These are phyloP conservation scores for Gonocerus acuteangulatus DNA, from an alignment of 2,888 invertebrate genomes.

Conservation along the genomic window DNA sequence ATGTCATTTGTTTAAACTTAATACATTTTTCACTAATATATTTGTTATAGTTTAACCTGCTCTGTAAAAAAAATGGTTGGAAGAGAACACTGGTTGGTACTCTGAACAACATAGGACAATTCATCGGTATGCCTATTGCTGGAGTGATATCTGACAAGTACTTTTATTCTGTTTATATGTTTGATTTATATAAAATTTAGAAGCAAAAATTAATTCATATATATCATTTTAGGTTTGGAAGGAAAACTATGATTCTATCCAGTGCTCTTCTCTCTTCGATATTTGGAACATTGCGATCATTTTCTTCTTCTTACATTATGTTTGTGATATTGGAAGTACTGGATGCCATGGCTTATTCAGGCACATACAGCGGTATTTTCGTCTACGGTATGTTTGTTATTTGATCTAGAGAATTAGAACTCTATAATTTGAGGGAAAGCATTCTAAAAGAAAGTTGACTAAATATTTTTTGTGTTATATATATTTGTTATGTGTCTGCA, in stretches of 20 bases:
- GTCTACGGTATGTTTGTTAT: slow-evolving; percentile 53
- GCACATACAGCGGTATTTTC: slow-evolving; percentile 64
- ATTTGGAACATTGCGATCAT: slow-evolving; percentile 60
- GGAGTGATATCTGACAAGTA: slow-evolving; percentile 57
- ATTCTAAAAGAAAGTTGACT: too few relatives aligned
- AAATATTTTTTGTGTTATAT: too few relatives aligned
- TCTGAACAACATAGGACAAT: slow-evolving; percentile 55
- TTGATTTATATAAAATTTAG: too few relatives aligned
- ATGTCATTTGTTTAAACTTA: too few relatives aligned
- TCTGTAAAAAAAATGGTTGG: slow-evolving; percentile 55
- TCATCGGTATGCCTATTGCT: slow-evolving; percentile 53
- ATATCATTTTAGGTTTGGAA: slow-evolving; percentile 50
- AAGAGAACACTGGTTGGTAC: slow-evolving; percentile 55
- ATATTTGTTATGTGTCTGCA: too few relatives aligned
- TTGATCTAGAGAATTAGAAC: too few relatives aligned
- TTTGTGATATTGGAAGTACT: slow-evolving; percentile 63
- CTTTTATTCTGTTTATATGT: neutral
- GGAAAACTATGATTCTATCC: slow-evolving; percentile 53
- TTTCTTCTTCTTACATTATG: slow-evolving; percentile 60
- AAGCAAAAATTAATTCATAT: neutral
- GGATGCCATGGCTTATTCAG: slow-evolving; percentile 53
- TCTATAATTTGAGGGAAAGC: too few relatives aligned
- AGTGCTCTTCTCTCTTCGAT: slow-evolving; percentile 55
- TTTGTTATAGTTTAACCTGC: slow-evolving; percentile 50
- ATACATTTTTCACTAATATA: neutral